Evolutionary conservation across 2,888 invertebrate genomes (phyloP).

Genomic region (Protophormia terraenovae): DNA sequence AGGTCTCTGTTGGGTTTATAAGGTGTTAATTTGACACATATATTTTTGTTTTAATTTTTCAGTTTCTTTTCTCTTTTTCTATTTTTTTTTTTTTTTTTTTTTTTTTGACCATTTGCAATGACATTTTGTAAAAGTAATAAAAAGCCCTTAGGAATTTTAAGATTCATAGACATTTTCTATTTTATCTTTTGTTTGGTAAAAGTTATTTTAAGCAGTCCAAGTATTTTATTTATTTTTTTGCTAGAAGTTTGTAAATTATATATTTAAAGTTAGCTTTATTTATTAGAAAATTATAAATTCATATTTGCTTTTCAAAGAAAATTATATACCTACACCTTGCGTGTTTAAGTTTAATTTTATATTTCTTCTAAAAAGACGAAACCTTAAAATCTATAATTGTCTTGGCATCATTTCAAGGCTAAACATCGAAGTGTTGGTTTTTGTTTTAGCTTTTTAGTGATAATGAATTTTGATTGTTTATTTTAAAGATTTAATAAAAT

Average conservation of each 20-base stretch:
- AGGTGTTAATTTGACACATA: constrained; percentile 55
- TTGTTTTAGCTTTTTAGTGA: background rate
- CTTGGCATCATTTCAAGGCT: constrained; percentile 20
- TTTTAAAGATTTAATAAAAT: background rate
- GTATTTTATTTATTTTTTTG: background rate
- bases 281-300: constrained; percentile 26
- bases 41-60: no score
- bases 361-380: background rate
- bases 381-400: constrained; percentile 12
- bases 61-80: background rate
- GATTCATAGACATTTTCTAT: background rate
- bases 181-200: background rate
- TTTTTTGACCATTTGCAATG: background rate
- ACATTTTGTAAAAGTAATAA: background rate
- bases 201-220: background rate
- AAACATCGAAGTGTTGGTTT: background rate
- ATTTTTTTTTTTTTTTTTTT: background rate
- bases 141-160: background rate
- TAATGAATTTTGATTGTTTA: background rate
- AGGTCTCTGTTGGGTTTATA: constrained; percentile 41
- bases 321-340: background rate
- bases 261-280: background rate
- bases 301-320: background rate
- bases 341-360: background rate
- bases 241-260: background rate